Percentiles rank a stretch among this genome's conserved stretches.
Evolutionary conservation across 2,113 vertebrate genomes (phyloP).

Genomic region (Piliocolobus tephrosceles): DNA sequence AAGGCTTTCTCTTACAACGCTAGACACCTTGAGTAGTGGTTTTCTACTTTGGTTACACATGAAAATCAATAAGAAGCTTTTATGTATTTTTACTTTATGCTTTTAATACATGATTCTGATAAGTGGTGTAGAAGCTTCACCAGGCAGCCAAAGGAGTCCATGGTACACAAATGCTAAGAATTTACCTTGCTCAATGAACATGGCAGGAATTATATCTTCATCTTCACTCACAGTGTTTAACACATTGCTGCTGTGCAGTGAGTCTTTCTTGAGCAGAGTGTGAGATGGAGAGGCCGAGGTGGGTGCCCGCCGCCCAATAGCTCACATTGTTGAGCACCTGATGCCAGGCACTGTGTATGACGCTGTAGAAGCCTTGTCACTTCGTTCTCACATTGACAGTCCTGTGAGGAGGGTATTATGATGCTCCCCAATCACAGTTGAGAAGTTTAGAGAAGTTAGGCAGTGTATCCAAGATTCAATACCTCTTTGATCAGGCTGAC

Average conservation of each 20-base stretch:
- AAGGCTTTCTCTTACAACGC: neutral
- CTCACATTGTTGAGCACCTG: neutral
- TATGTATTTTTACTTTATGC: neutral
- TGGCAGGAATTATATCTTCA: neutral
- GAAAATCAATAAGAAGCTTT: neutral
- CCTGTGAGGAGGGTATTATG: neutral
- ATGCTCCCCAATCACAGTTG: neutral
- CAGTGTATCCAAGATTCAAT: neutral
- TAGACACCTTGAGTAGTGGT: neutral
- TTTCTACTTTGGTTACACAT: neutral
- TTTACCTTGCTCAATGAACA: neutral
- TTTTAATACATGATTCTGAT: neutral
- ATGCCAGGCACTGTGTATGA: no score
- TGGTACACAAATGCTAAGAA: neutral
- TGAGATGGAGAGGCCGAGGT: neutral
- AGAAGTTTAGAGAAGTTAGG: neutral
- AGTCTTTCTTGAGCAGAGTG: neutral
- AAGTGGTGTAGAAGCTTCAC: neutral
- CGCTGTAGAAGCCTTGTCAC: accelerated
- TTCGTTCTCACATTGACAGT: neutral
- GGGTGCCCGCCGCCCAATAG: accelerated
- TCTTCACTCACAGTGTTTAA: neutral
- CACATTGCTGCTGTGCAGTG: neutral
- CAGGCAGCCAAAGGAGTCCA: neutral
- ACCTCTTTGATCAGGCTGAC: neutral